Percentiles rank a stretch among this genome's conserved stretches.
Conservation (phyloP, 2,113 vertebrate genomes). For the Neolamprologus modestus region DNA sequence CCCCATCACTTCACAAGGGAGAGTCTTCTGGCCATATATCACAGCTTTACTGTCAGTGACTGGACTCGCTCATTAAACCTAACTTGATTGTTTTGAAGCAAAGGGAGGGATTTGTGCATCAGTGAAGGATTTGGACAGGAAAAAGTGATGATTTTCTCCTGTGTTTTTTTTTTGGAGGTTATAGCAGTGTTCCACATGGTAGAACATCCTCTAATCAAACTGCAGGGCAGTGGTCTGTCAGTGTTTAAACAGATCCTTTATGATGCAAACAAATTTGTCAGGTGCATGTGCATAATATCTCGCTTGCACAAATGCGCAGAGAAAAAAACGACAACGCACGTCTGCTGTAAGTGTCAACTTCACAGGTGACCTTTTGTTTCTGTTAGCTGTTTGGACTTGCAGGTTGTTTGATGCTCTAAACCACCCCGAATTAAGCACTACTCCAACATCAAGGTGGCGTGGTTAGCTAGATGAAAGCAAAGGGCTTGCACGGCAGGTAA, state of each 20-base stretch:
- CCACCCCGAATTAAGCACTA: constrained; percentile 19
- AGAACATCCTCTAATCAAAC: neutral
- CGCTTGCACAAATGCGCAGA: neutral
- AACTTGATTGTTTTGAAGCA: neutral
- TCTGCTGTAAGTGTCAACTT: neutral
- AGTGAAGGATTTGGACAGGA: neutral
- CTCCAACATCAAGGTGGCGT: constrained; percentile 44
- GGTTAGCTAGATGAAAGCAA: constrained; percentile 47
- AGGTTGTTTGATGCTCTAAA: constrained; percentile 35
- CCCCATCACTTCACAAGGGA: constrained; percentile 3
- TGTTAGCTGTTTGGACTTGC: constrained; percentile 9
- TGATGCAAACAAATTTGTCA: constrained; percentile 27
- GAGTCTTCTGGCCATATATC: neutral
- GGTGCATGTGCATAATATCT: neutral
- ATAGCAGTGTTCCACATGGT: neutral
- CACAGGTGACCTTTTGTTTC: constrained; percentile 41
- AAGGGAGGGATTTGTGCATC: neutral
- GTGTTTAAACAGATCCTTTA: neutral
- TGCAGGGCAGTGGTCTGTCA: neutral
- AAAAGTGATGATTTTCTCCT: neutral
- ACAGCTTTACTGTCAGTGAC: constrained; percentile 8
- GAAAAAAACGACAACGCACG: neutral
- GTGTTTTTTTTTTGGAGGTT: neutral
- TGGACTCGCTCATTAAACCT: constrained; percentile 5
- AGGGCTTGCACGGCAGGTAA: neutral